Evolutionary conservation across 2,888 invertebrate genomes (phyloP).

Genomic region (Dastarcus helophoroides): DNA sequence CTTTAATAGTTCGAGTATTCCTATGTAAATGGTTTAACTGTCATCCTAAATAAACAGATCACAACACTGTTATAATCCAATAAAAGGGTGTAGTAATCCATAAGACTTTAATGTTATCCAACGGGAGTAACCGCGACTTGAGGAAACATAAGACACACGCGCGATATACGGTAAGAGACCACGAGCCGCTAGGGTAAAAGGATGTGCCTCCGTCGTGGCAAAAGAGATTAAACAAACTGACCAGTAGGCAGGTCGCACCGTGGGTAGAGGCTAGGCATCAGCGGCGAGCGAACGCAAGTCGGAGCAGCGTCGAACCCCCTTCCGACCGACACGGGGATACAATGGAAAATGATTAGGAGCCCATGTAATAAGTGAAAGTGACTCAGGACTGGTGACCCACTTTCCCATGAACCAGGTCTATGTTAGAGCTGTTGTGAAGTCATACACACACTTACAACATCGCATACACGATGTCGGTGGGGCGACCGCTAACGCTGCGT

Average conservation of each 20-base stretch:
- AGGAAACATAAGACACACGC: conserved; percentile 11
- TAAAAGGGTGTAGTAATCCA: conserved; percentile 15
- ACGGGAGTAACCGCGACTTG: neutral
- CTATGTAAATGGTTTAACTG: neutral
- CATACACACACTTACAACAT: conserved; percentile 34
- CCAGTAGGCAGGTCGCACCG: conserved; percentile 13
- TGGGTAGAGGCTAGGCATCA: conserved; percentile 10
- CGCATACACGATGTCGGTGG: conserved; percentile 16
- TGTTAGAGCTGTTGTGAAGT: conserved; percentile 52
- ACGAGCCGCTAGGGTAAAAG: conserved; percentile 7
- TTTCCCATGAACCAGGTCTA: conserved; percentile 88
- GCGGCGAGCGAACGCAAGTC: conserved; percentile 14
- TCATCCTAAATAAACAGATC: conserved; percentile 3
- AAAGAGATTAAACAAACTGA: conserved; percentile 11
- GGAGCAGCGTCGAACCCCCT: conserved; percentile 30
- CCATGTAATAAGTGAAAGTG: conserved; percentile 84
- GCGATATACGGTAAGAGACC: conserved; percentile 11
- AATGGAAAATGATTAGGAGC: conserved; percentile 61
- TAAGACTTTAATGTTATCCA: conserved; percentile 4
- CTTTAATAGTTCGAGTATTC: no score
- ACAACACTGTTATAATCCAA: conserved; percentile 13
- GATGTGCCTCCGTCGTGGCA: neutral
- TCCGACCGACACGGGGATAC: conserved; percentile 45
- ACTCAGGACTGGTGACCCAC: conserved; percentile 69
- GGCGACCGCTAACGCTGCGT: conserved; percentile 15